Conservation (phyloP, 2,888 invertebrate species). For the Perizoma affinitatum region DNA sequence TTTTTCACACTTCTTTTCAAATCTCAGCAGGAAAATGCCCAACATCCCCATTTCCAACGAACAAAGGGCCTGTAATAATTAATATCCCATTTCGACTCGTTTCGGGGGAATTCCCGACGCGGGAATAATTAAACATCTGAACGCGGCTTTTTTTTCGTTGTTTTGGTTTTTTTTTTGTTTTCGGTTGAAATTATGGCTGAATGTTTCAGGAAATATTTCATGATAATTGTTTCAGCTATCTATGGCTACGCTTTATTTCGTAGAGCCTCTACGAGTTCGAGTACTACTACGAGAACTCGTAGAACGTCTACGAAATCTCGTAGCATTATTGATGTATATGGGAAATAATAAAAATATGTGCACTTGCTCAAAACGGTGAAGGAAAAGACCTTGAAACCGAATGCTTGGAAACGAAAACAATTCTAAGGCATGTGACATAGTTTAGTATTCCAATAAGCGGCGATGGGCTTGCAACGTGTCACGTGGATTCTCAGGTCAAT, state of each 20-base stretch:
- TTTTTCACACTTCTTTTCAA: conserved; percentile 1
- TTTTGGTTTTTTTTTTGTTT: neutral
- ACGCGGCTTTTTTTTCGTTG: conserved; percentile 10
- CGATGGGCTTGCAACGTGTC: too few species aligned
- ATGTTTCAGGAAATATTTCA: too few species aligned
- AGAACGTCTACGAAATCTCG: neutral
- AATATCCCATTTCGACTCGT: conserved; percentile 32
- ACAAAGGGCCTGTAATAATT: conserved; percentile 33
- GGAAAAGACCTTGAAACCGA: too few species aligned
- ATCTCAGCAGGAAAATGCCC: conserved; percentile 2
- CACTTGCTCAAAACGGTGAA: too few species aligned
- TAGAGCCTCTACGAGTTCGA: neutral
- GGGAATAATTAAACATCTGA: conserved; percentile 33
- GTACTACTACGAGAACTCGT: neutral
- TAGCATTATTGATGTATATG: too few species aligned
- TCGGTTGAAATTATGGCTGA: too few species aligned
- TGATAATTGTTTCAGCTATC: too few species aligned
- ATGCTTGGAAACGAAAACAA: too few species aligned
- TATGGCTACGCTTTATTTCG: neutral
- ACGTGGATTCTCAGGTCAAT: too few species aligned
- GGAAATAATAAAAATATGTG: too few species aligned
- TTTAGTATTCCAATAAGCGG: too few species aligned
- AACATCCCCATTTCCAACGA: conserved; percentile 8
- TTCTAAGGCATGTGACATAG: too few species aligned
- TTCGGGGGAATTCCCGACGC: conserved; percentile 15